Evolutionary conservation across 1,140 invertebrate species (phyloP), one percentile per base, ranked within the genome.

Genomic region (Brachionus calyciflorus): DNA sequence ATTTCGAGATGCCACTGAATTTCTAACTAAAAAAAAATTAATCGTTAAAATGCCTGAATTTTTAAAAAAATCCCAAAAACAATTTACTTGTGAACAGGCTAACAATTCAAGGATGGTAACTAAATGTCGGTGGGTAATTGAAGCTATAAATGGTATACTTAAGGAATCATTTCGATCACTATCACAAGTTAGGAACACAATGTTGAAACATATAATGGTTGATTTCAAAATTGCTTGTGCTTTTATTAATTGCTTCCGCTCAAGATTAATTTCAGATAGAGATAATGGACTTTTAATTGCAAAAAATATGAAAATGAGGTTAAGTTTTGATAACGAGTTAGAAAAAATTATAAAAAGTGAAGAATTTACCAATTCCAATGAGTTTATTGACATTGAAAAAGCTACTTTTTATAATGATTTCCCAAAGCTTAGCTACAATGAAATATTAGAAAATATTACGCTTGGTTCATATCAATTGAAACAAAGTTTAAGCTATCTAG

Each of bases 111-210:
- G 26, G 14, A 30, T 55, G 24, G 53, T 55, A 55, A 55, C 53
- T 28, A 55, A 55, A 55, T 55, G 26, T 30, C 24, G 53, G n/a
- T 55, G 53, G 24, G 53, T 30, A 9, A 30, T 28, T 28, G 53
- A 55, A 28, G 53, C 53, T 28, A 55, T 55, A 55, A 55, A 55
- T 55, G 53, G 53, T 10, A 55, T 55, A 3, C 28, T 30, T 28
- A 55, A 55, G 12, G 26, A 55, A 55, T 30, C 53, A n/a, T 55
- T 55, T 12, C 53, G 53, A 24, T 55, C 53, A 3, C 30, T 55
- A 28, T 55, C 53, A 53, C 14, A 53, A 17, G 49, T 17, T 9
- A 14, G 49, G 3, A 53, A 9, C 10, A 12, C 21, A 55, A 55
- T 55, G 53, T n/a, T 55, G 12, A 55, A 28, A 26, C 26, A 55